Percentiles rank a stretch among this genome's conserved stretches.
Evolutionary conservation across 2,113 vertebrate genomes (phyloP).

Genomic region (Bos taurus): ARS-UCD2.0 NC_037346.1:58476501-58477000

Average conservation of each 20-base stretch:
- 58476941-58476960: neutral
- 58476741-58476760: neutral
- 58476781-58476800: neutral
- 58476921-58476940: neutral
- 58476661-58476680: fast-evolving
- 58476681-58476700: fast-evolving
- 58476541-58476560: neutral
- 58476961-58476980: neutral
- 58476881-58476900: neutral
- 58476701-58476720: neutral
- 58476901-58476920: fast-evolving
- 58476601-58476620: neutral
- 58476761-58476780: neutral
- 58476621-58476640: fast-evolving
- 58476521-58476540: neutral
- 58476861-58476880: fast-evolving
- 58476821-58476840: neutral
- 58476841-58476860: fast-evolving
- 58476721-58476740: neutral
- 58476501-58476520: neutral
- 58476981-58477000: neutral
- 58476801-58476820: neutral
- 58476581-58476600: neutral
- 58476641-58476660: neutral
- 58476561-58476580: conserved; percentile 7